phyloP scores from a whole-genome alignment of 2,888 invertebrate genomes.

The Darwinula stevensoni region DNA sequence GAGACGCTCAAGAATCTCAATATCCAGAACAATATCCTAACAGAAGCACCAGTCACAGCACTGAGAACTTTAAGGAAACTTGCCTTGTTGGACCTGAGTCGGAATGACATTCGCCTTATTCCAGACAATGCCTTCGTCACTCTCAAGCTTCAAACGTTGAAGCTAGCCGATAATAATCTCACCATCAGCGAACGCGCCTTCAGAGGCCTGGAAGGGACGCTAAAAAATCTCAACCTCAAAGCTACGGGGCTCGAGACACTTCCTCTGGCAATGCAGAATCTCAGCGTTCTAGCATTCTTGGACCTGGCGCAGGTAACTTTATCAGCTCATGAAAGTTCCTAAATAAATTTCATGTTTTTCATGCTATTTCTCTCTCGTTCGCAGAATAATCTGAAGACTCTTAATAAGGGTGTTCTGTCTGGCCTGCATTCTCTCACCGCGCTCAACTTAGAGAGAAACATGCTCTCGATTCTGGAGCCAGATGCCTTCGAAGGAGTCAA shows the following conservation, averaged over 20 bases:
- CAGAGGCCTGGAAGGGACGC: slow-evolving; percentile 40
- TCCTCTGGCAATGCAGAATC: slow-evolving; percentile 43
- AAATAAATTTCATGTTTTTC: too few relatives aligned
- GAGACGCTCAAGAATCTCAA: slow-evolving; percentile 46
- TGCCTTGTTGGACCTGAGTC: slow-evolving; percentile 50
- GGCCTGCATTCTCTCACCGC: slow-evolving; percentile 53
- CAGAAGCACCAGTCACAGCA: slow-evolving; percentile 41
- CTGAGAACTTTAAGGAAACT: slow-evolving; percentile 34
- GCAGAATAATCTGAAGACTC: background rate
- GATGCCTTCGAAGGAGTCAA: slow-evolving; percentile 48
- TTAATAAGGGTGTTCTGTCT: slow-evolving; percentile 23
- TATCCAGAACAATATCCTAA: slow-evolving; percentile 33
- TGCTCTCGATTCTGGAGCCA: slow-evolving; percentile 41
- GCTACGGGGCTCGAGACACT: slow-evolving; percentile 49
- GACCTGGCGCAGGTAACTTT: slow-evolving; percentile 70
- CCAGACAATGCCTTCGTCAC: slow-evolving; percentile 43
- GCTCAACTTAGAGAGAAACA: slow-evolving; percentile 57
- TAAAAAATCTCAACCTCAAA: slow-evolving; percentile 68
- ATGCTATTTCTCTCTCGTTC: too few relatives aligned
- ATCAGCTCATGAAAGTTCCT: too few relatives aligned
- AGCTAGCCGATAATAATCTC: slow-evolving; percentile 60
- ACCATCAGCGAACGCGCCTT: slow-evolving; percentile 37
- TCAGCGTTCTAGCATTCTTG: slow-evolving; percentile 50
- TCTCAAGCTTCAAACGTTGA: slow-evolving; percentile 22
- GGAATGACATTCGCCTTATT: slow-evolving; percentile 39